Conservation (phyloP, 1,140 invertebrate species). For the Drosophila triauraria region DNA sequence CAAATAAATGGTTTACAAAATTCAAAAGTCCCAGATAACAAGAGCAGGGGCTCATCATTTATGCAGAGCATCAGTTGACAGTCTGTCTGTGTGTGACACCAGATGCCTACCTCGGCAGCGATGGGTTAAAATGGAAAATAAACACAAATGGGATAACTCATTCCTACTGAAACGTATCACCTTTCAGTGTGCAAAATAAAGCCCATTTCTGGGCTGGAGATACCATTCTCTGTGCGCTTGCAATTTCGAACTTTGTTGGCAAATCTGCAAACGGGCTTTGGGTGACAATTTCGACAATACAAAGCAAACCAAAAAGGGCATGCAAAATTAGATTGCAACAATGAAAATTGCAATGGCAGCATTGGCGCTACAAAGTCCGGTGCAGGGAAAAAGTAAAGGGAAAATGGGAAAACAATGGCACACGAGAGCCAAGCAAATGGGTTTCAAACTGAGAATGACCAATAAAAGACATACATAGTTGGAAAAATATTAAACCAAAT, state of each 20-base stretch:
- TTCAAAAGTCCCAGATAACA: constrained; percentile 23
- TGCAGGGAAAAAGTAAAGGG: background rate
- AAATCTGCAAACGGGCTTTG: constrained; percentile 27
- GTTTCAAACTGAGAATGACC: background rate
- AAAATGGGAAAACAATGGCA: constrained; percentile 6
- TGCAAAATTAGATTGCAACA: constrained; percentile 60
- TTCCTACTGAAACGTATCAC: background rate
- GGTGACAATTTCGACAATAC: constrained; percentile 34
- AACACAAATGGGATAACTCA: constrained; percentile 18
- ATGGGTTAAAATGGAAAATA: constrained; percentile 25
- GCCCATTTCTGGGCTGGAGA: constrained; percentile 5
- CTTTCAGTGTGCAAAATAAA: constrained; percentile 17
- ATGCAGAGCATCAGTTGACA: constrained; percentile 44
- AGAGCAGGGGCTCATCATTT: constrained; percentile 37
- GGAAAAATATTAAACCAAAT: background rate
- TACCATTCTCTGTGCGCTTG: background rate
- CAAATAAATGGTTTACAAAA: constrained; percentile 34
- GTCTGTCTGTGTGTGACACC: constrained; percentile 12
- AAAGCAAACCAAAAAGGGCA: constrained; percentile 33
- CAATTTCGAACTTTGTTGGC: constrained; percentile 24
- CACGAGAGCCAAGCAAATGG: background rate
- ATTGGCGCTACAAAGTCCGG: constrained; percentile 27
- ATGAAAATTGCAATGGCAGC: constrained; percentile 37
- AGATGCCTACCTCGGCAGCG: constrained; percentile 12
- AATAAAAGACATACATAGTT: background rate